Conservation (phyloP, 2,797 vertebrate genomes). For the Neosilurus hyrtlii region DNA sequence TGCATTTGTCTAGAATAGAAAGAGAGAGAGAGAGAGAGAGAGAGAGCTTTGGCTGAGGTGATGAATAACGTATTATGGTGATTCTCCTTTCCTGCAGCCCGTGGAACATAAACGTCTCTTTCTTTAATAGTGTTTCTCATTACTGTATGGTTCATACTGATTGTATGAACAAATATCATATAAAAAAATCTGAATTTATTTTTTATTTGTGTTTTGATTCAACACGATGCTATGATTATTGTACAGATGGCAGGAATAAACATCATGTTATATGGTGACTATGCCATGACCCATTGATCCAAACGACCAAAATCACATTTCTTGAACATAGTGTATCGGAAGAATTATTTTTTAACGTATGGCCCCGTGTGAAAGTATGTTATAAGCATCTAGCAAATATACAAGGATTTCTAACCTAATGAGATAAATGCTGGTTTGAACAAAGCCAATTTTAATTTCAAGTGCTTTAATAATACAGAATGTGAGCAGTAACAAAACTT, state of each 20-base stretch:
- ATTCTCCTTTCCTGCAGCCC: conserved; percentile 48
- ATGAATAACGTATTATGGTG: conserved; percentile 57
- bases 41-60: conserved; percentile 19
- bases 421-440: not conserved
- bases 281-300: too few species aligned
- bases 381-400: not conserved
- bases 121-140: conserved; percentile 42
- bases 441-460: not conserved
- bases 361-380: not conserved
- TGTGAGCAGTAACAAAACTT: not conserved
- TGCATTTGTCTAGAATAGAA: not conserved
- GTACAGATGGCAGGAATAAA: not conserved
- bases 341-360: not conserved
- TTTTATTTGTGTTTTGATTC: too few species aligned
- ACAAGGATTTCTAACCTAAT: not conserved
- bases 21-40: too few species aligned
- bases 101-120: conserved; percentile 33
- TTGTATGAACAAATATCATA: not conserved
- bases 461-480: not conserved
- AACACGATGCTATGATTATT: not conserved
- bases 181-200: not conserved
- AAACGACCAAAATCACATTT: not conserved
- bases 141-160: conserved; percentile 22
- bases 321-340: not conserved
- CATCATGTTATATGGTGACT: not conserved